Conservation (phyloP, 2,113 vertebrate genomes). For the Herpetotheres cachinnans region DNA sequence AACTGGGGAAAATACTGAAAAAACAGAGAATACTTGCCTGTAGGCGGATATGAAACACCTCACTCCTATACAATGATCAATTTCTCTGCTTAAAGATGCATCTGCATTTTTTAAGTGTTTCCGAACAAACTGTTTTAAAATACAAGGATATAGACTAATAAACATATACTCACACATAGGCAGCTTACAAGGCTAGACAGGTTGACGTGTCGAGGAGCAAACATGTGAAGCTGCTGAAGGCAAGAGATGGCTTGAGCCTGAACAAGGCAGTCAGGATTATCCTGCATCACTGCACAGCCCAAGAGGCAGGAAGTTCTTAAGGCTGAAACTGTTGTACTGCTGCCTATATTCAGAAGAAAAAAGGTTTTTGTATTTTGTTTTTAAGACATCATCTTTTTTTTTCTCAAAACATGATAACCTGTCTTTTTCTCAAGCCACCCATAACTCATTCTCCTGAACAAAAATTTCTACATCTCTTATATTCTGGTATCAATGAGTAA, state of each 20-base stretch:
- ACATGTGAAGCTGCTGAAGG: slow-evolving; percentile 97
- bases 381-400: not conserved
- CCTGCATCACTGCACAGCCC: slow-evolving; percentile 89
- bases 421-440: not conserved
- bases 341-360: slow-evolving; percentile 66
- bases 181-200: slow-evolving; percentile 85
- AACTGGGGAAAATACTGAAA: not conserved
- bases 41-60: not conserved
- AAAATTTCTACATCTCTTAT: not conserved
- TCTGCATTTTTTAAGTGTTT: not conserved
- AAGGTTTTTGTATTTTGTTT: not conserved
- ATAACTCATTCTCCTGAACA: not conserved
- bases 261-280: slow-evolving; percentile 85
- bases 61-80: not conserved
- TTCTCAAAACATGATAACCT: not conserved
- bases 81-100: not conserved
- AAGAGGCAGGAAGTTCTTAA: slow-evolving; percentile 84
- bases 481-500: not conserved
- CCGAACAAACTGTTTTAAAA: not conserved
- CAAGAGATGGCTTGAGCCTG: slow-evolving; percentile 89
- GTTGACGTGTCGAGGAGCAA: slow-evolving; percentile 87
- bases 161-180: slow-evolving; percentile 86
- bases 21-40: not conserved
- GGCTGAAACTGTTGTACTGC: slow-evolving; percentile 66
- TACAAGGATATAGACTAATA: not conserved